These are phyloP conservation scores for Eudasyphora cyanicolor DNA, from an alignment of 2,888 invertebrate genomes.

Conservation along the genomic window DNA sequence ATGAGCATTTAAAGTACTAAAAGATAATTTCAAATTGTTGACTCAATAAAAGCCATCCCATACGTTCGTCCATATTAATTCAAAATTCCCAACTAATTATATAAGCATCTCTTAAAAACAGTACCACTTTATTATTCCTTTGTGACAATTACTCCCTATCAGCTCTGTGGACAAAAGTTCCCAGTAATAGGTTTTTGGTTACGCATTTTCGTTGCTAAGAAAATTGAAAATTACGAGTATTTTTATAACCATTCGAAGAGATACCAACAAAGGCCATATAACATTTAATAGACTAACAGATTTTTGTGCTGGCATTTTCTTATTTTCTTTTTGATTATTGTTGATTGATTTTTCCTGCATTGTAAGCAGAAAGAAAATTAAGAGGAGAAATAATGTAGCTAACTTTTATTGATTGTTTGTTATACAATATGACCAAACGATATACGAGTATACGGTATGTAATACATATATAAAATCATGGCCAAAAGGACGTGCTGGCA, in stretches of 20 bases:
- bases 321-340: slow-evolving; percentile 1
- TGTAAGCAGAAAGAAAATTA: slow-evolving; percentile 45
- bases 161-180: neutral
- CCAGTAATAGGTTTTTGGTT: slow-evolving; percentile 14
- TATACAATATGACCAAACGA: slow-evolving; percentile 50
- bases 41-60: no score
- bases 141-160: no score
- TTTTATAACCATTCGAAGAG: neutral
- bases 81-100: neutral
- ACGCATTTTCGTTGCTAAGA: slow-evolving; percentile 24
- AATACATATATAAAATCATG: slow-evolving; percentile 26
- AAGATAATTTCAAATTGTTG: no score
- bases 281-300: slow-evolving; percentile 23
- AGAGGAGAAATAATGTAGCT: slow-evolving; percentile 32
- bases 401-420: slow-evolving; percentile 55
- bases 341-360: slow-evolving; percentile 61
- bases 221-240: slow-evolving; percentile 33
- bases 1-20: no score
- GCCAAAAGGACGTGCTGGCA: slow-evolving; percentile 16
- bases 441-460: no score
- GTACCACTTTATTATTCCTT: neutral
- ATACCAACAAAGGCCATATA: neutral
- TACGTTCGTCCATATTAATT: no score
- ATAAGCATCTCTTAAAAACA: neutral
- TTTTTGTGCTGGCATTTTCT: neutral